Conservation (phyloP, 2,888 invertebrate genomes). For the Anoncus sp. region DNA sequence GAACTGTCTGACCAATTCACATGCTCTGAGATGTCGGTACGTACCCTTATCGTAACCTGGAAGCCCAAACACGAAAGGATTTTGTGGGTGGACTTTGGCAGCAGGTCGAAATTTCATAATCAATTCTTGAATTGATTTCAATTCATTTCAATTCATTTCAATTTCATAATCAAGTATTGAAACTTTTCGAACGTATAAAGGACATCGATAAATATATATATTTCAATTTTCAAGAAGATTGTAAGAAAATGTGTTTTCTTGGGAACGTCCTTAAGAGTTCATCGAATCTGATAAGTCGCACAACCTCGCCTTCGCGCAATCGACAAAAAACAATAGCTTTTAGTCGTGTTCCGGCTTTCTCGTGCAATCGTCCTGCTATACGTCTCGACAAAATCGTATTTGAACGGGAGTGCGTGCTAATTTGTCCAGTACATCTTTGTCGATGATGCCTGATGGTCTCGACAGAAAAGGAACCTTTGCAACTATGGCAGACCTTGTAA, state of each 20-base stretch:
- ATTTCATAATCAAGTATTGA: too few species aligned
- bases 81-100: slow-evolving; percentile 33
- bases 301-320: slow-evolving; percentile 60
- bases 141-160: too few species aligned
- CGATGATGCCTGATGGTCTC: slow-evolving; percentile 63
- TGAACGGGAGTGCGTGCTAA: slow-evolving; percentile 55
- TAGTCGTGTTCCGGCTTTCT: slow-evolving; percentile 41
- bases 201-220: too few species aligned
- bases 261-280: slow-evolving; percentile 45
- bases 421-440: slow-evolving; percentile 54
- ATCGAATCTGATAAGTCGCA: slow-evolving; percentile 61
- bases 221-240: too few species aligned
- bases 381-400: slow-evolving; percentile 56
- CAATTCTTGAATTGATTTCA: too few species aligned
- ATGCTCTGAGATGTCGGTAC: slow-evolving; percentile 35
- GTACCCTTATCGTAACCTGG: slow-evolving; percentile 27
- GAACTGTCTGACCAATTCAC: slow-evolving; percentile 40
- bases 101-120: slow-evolving; percentile 32
- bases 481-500: slow-evolving; percentile 9
- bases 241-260: background rate
- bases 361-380: slow-evolving; percentile 60
- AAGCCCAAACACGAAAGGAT: slow-evolving; percentile 54
- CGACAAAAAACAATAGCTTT: slow-evolving; percentile 57
- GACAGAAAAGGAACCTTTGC: slow-evolving; percentile 64
- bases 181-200: too few species aligned